Evolutionary conservation across 2,888 invertebrate genomes (phyloP).

Genomic region (Atherix ibis): DNA sequence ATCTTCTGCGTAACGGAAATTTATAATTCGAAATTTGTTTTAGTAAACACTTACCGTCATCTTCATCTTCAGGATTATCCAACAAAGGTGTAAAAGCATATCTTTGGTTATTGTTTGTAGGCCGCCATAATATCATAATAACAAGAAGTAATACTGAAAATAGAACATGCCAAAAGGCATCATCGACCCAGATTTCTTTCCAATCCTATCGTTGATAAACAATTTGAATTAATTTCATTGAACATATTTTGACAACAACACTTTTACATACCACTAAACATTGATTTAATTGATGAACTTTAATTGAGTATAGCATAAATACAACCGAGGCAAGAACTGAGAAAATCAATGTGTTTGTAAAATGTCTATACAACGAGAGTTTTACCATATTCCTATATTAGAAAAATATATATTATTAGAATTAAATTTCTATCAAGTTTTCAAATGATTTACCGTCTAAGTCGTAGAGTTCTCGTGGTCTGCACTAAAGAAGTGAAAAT

Average conservation of each 20-base stretch:
- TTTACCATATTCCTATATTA: conserved; percentile 71
- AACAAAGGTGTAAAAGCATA: conserved; percentile 86
- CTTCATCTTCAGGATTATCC: conserved; percentile 66
- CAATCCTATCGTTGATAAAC: conserved; percentile 43
- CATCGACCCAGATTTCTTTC: conserved; percentile 87
- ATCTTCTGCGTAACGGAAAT: too few relatives aligned
- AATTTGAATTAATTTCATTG: background rate
- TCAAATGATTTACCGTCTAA: conserved; percentile 57
- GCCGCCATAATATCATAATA: conserved; percentile 91
- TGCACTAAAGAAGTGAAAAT: conserved; percentile 75
- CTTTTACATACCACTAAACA: conserved; percentile 56
- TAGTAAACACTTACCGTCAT: conserved; percentile 38
- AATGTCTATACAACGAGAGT: conserved; percentile 76
- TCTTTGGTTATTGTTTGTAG: conserved; percentile 88
- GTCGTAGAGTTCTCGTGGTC: conserved; percentile 74
- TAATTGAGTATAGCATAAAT: conserved; percentile 87
- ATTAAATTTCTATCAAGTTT: conserved; percentile 3
- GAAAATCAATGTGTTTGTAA: conserved; percentile 86
- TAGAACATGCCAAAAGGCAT: conserved; percentile 88
- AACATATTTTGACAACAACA: background rate
- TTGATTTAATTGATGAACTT: conserved; percentile 54
- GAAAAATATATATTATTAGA: too few relatives aligned
- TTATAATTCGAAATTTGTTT: too few relatives aligned
- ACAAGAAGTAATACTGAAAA: conserved; percentile 76
- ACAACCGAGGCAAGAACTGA: conserved; percentile 78